These are phyloP conservation scores for Salticus scenicus DNA, from an alignment of 2,888 invertebrate species.

Conservation along the genomic window DNA sequence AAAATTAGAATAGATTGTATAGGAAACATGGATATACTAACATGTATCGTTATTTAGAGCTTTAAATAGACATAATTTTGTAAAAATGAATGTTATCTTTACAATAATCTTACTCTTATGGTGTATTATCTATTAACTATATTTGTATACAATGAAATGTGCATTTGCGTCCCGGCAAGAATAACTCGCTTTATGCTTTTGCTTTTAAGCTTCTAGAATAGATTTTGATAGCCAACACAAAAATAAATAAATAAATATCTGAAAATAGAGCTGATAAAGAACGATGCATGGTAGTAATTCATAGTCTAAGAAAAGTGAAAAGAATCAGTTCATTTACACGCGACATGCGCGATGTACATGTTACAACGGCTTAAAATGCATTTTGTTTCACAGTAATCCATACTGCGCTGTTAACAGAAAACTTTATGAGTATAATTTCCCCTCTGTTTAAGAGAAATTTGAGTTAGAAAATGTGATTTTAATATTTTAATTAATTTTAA, in stretches of 20 bases:
- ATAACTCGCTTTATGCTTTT: neutral
- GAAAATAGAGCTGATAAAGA: neutral
- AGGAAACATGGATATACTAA: neutral
- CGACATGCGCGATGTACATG: neutral
- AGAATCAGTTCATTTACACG: neutral
- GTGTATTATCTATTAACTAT: too few species aligned
- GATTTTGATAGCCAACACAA: neutral
- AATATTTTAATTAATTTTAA: too few species aligned
- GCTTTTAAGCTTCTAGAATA: neutral
- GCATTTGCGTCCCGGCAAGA: neutral
- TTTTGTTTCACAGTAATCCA: neutral
- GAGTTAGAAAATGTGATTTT: too few species aligned
- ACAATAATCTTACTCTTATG: too few species aligned
- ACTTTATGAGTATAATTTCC: too few species aligned
- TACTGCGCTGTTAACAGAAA: too few species aligned
- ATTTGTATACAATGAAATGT: neutral
- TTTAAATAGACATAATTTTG: neutral
- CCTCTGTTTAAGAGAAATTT: too few species aligned
- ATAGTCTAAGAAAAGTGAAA: neutral
- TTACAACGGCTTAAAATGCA: neutral
- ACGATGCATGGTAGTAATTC: constrained; percentile 9
- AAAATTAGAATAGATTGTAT: neutral
- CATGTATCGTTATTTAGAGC: constrained; percentile 7
- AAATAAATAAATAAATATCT: too few species aligned
- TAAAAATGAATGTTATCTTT: neutral